Evolutionary conservation across 2,797 vertebrate genomes (phyloP), one percentile per base, ranked within the genome.

Genomic region (Phyllotis vaccarum): DNA sequence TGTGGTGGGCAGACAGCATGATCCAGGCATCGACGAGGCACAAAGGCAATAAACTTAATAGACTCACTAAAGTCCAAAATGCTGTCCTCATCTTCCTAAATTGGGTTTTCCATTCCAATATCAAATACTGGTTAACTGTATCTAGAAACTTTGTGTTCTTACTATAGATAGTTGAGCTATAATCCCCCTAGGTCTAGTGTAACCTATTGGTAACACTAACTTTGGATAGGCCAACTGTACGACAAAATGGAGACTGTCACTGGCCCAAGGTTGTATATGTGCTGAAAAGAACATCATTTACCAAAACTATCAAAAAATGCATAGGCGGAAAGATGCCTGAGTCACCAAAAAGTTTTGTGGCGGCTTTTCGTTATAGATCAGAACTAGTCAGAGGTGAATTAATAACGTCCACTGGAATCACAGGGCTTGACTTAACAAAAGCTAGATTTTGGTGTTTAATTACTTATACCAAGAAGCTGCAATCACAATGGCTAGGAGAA

Each of bases 401-500:
- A 89, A 40, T 64, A 74, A 66, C 3, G 49, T 43, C 54, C 24
- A 68, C 10, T 7, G 22, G 29, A 6, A 40, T 64, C 8, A 89
- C 37, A 27, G 66, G 5, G 37, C 43, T 46, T n/a, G 2, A 74
- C 34, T 5, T 60, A 74, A 90, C n/a, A 79, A 86, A 52, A 94
- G 40, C 56, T 46, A 90, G 29, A 31, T 27, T 58, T 13, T 34
- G 17, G 19, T 68, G 31, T 64, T 68, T 91, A 86, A 70, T 11
- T 78, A 80, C 56, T 56, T 46, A 22, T 89, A 89, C 16, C 24
- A 79, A 93, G n/a, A 79, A 46, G 60, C 24, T 94, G 21, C 43
- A 64, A 75, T 70, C 86, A 85, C 49, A 90, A 91, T 88, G 29
- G 76, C 66, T 79, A 4, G 29, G 54, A 87, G 89, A 52, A 56